phyloP scores from a whole-genome alignment of 2,797 vertebrate species.

The Podarcis lilfordi region DNA sequence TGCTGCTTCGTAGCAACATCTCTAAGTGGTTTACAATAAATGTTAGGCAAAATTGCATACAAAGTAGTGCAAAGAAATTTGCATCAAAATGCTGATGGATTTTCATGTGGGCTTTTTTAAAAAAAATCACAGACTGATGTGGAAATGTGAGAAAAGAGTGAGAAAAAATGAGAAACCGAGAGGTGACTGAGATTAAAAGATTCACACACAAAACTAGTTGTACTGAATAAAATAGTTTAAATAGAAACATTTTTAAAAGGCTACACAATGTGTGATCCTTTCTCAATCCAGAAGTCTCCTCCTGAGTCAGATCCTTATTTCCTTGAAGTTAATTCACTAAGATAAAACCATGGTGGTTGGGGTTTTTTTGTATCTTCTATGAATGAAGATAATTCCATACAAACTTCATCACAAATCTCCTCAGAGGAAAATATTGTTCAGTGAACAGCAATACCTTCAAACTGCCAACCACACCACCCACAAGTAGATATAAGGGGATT shows the following conservation, averaged over 20 bases:
- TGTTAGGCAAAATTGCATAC: no score
- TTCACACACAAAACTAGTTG: not conserved
- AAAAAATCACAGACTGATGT: not conserved
- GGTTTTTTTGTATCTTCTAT: constrained; percentile 10
- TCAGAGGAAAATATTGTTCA: constrained; percentile 46
- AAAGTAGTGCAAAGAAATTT: no score
- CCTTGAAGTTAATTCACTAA: not conserved
- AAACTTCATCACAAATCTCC: constrained; percentile 26
- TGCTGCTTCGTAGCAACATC: no score
- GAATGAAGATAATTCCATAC: constrained; percentile 39
- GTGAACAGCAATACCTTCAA: constrained; percentile 73
- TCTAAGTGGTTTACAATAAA: no score
- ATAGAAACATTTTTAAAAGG: no score
- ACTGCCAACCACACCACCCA: constrained; percentile 73
- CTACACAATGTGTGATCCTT: not conserved
- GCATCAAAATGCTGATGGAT: no score
- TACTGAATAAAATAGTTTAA: no score
- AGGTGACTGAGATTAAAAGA: not conserved
- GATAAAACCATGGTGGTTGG: not conserved
- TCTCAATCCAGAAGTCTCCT: not conserved
- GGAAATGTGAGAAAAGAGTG: not conserved
- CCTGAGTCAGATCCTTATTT: not conserved
- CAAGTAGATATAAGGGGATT: constrained; percentile 78
- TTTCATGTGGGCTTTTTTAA: no score
- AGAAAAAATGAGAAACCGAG: not conserved